Percentiles rank a stretch among this genome's conserved stretches.
phyloP scores from a whole-genome alignment of 1,140 invertebrate genomes.

The Glomeris maerens region DNA sequence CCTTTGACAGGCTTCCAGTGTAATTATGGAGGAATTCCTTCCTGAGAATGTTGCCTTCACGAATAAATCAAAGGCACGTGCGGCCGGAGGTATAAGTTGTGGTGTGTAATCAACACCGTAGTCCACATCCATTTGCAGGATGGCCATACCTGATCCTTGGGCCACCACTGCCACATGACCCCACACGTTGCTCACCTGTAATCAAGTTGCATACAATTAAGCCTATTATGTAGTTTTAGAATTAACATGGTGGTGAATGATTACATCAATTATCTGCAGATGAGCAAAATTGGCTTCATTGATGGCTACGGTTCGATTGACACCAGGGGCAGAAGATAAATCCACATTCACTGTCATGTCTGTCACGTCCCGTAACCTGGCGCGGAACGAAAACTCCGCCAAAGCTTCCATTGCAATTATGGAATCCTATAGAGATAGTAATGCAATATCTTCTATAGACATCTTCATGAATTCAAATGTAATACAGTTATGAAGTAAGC shows the following conservation, averaged over 20 bases:
- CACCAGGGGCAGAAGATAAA: slow-evolving; percentile 27
- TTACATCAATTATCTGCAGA: slow-evolving; percentile 16
- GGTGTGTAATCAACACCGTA: slow-evolving; percentile 42
- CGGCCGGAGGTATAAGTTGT: slow-evolving; percentile 34
- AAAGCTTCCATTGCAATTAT: slow-evolving; percentile 43
- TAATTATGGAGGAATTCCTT: slow-evolving; percentile 33
- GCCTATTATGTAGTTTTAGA: not conserved
- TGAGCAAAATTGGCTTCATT: slow-evolving; percentile 22
- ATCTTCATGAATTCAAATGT: too few relatives aligned
- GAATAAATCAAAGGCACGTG: slow-evolving; percentile 33
- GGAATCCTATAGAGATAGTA: slow-evolving; percentile 40
- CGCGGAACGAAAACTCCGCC: slow-evolving; percentile 40
- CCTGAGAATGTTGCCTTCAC: slow-evolving; percentile 31
- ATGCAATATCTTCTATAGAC: too few relatives aligned
- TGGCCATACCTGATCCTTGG: slow-evolving; percentile 40
- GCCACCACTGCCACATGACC: slow-evolving; percentile 39
- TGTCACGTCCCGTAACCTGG: slow-evolving; percentile 42
- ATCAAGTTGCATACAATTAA: slow-evolving; percentile 5
- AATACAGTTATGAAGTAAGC: too few relatives aligned
- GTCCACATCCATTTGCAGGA: slow-evolving; percentile 40
- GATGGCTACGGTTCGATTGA: slow-evolving; percentile 22
- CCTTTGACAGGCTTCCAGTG: slow-evolving; percentile 1
- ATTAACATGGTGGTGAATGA: not conserved
- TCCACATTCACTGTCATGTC: slow-evolving; percentile 36
- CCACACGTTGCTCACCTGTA: slow-evolving; percentile 37